Percentiles rank a stretch among this genome's conserved stretches.
Conservation (phyloP, 2,888 invertebrate species). For the Eupithecia subfuscata region DNA sequence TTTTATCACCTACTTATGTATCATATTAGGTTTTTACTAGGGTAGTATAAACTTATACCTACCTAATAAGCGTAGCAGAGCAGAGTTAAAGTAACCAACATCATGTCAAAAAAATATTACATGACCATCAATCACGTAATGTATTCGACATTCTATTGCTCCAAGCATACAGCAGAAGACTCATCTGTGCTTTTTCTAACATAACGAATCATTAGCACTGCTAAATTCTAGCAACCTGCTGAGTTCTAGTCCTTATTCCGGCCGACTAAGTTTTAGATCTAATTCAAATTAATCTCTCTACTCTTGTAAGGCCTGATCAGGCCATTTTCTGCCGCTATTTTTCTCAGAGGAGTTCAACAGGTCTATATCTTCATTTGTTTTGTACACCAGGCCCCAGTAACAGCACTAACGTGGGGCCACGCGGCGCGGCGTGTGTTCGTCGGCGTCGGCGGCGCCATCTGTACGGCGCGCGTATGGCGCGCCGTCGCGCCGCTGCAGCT, state of each 20-base stretch:
- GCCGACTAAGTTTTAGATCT: too few relatives aligned
- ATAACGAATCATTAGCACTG: too few relatives aligned
- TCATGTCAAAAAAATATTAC: neutral
- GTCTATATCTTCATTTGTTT: neutral
- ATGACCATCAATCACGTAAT: neutral
- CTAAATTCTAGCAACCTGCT: too few relatives aligned
- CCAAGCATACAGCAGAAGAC: too few relatives aligned
- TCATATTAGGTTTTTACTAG: too few relatives aligned
- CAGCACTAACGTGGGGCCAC: conserved; percentile 99
- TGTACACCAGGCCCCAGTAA: conserved; percentile 90
- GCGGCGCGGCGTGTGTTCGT: conserved; percentile 97
- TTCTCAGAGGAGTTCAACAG: neutral
- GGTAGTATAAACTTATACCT: too few relatives aligned
- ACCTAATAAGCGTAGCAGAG: too few relatives aligned
- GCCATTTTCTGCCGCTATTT: too few relatives aligned
- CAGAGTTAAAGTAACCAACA: neutral
- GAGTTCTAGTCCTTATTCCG: neutral
- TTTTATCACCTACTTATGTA: too few relatives aligned
- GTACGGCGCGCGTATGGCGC: conserved; percentile 96
- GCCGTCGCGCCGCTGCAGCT: conserved; percentile 95
- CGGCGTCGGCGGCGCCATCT: conserved; percentile 90
- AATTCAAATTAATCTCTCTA: neutral
- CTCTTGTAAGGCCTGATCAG: too few relatives aligned
- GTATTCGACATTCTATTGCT: too few relatives aligned
- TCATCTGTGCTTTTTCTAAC: too few relatives aligned